phyloP scores from a whole-genome alignment of 2,113 vertebrate species.

The Oreocharis arfaki region DNA sequence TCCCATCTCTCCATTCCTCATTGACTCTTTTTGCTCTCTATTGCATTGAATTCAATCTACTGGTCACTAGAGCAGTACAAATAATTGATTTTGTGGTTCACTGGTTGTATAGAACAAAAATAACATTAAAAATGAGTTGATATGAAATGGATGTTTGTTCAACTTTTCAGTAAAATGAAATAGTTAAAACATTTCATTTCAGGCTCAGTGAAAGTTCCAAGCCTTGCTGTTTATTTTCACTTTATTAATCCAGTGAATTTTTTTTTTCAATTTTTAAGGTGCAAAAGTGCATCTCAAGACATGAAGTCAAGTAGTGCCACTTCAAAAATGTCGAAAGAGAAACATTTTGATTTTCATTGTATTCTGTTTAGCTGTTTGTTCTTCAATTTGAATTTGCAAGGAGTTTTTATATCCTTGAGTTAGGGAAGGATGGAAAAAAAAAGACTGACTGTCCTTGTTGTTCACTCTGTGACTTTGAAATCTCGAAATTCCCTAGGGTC shows the following conservation, averaged over 20 bases:
- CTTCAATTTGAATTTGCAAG: not conserved
- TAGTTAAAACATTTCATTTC: slow-evolving; percentile 26
- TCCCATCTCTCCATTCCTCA: not conserved
- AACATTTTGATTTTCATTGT: not conserved
- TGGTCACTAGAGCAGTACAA: slow-evolving; percentile 40
- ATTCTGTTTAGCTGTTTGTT: not conserved
- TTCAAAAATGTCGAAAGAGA: not conserved
- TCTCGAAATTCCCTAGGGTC: not conserved
- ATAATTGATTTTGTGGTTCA: slow-evolving; percentile 56
- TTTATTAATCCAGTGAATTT: not conserved
- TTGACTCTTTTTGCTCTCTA: not conserved
- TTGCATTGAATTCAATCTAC: slow-evolving; percentile 26
- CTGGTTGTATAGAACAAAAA: not conserved
- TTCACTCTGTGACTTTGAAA: not conserved
- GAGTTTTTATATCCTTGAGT: not conserved
- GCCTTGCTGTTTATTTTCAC: not conserved
- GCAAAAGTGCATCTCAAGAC: not conserved
- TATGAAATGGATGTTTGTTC: slow-evolving; percentile 21
- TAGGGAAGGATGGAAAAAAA: not conserved
- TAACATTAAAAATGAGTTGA: slow-evolving; percentile 23
- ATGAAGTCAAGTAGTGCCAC: not conserved
- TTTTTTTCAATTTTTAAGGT: not conserved
- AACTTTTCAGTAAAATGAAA: slow-evolving; percentile 24
- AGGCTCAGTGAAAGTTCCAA: not conserved
- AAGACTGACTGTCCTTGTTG: not conserved